Base-by-base conservation (phyloP, 2,113 vertebrate species). In the Paramormyrops kingsleyae region DNA sequence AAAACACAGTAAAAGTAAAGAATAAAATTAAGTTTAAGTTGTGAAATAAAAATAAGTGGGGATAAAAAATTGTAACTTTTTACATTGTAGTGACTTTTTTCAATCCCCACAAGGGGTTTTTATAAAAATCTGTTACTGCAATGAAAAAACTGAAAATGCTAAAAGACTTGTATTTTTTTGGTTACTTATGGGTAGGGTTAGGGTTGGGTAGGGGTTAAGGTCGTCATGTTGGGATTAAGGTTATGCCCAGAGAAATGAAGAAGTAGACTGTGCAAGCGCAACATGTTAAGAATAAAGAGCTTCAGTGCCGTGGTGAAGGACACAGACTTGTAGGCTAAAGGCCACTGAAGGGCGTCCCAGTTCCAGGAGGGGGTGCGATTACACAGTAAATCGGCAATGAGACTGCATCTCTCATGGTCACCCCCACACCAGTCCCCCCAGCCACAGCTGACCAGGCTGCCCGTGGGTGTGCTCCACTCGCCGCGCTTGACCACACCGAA, bases 401-500 rank as follows among this genome's bases (percentile, higher is more conserved):
- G 49, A 46, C 83, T 84, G 42, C 21, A n/a, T 24, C 24, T 84
- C 21, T 5, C 44, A 10, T n/a, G 44, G 4, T n/a, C 4, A 24
- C 39, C 83, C 42, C 44, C 17, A 80, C 6, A 21, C 56, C 5
- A 1, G 0, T 5, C n/a, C 49, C 31, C 42, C 49, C 17, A 9
- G 3, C 10, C 24, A 19, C 42, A 5, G 89, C 97, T 97, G 92
- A 99, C 99, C 97, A 97, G 95, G 95, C 97, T 96, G 91, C 97
- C 96, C 0, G 96, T 96, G 0, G 98, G 98, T 0, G 97, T 95
- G 0, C 95, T 96, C 99, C 99, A 99, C 92, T 99, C 98, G n/a
- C 98, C 99, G 0, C 97, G 95, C 66, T 97, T 96, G 88, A 99
- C 98, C 0, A 99, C 99, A 0, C 99, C 99, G 0, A 99, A 99